Conservation (phyloP, 2,888 invertebrate species). For the Bruchidius siliquastri region DNA sequence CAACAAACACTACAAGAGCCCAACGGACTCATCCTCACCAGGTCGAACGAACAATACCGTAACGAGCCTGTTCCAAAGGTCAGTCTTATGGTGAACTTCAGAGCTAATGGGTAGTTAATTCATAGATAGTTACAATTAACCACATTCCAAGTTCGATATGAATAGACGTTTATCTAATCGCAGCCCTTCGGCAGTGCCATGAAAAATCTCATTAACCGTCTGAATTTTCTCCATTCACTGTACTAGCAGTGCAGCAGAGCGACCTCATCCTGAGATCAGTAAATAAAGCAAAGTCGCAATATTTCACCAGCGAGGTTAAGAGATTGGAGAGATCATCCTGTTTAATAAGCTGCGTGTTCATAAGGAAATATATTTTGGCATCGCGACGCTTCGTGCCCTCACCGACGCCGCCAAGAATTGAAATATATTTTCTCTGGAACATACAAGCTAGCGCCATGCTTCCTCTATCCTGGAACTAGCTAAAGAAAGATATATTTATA, state of each 20-base stretch:
- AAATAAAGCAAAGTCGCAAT: neutral
- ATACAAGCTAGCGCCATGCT: neutral
- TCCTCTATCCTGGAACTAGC: neutral
- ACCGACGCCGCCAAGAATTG: neutral
- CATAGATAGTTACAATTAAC: too few species aligned
- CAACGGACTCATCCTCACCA: too few species aligned
- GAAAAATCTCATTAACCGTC: too few species aligned
- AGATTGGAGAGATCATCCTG: neutral
- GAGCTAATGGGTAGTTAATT: too few species aligned
- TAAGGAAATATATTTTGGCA: neutral
- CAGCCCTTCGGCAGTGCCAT: too few species aligned
- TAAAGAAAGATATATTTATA: neutral
- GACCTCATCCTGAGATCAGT: neutral
- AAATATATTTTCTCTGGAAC: neutral
- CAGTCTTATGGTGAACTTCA: too few species aligned
- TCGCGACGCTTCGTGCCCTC: neutral
- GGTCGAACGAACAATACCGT: too few species aligned
- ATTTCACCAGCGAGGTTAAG: neutral
- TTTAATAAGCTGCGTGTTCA: neutral
- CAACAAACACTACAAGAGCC: too few species aligned
- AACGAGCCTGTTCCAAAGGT: too few species aligned
- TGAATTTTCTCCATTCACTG: neutral
- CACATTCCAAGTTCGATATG: too few species aligned
- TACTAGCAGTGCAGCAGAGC: neutral
- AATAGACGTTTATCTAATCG: too few species aligned